Evolutionary conservation across 2,888 invertebrate genomes (phyloP).

Genomic region (Amiota communis): DNA sequence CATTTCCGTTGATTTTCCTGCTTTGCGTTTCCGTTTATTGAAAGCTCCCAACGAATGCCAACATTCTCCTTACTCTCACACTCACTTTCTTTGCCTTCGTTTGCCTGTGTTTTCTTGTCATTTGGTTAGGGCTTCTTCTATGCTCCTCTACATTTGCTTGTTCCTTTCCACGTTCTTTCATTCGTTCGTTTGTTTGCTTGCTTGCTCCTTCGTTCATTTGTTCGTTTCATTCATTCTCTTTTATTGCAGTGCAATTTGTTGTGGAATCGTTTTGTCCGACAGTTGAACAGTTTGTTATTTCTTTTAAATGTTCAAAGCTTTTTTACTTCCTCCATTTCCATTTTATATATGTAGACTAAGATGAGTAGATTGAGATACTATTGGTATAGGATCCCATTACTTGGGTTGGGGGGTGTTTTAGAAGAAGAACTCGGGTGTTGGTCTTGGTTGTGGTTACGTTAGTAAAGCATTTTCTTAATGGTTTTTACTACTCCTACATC

Average conservation of each 20-base stretch:
- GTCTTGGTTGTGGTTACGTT: slow-evolving; percentile 20
- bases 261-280: slow-evolving; percentile 69
- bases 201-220: slow-evolving; percentile 8
- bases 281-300: slow-evolving; percentile 66
- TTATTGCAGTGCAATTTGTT: slow-evolving; percentile 70
- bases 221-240: slow-evolving; percentile 39
- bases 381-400: neutral
- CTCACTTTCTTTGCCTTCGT: slow-evolving; percentile 37
- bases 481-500: slow-evolving; percentile 33
- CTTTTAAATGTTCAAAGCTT: slow-evolving; percentile 66
- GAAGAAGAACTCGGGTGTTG: neutral
- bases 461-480: slow-evolving; percentile 22
- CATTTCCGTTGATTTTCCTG: slow-evolving; percentile 21
- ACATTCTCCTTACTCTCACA: neutral
- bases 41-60: neutral
- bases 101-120: neutral
- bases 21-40: slow-evolving; percentile 20
- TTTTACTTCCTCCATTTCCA: slow-evolving; percentile 18
- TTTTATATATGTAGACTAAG: slow-evolving; percentile 5
- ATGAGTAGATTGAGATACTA: neutral
- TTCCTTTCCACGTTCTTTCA: neutral
- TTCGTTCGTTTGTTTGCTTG: slow-evolving; percentile 3
- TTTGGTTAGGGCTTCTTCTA: neutral
- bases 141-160: neutral
- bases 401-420: neutral